Percentiles rank a stretch among this genome's conserved stretches.
These are phyloP conservation scores for Antheraea yamamai DNA, from an alignment of 2,888 invertebrate species.

Conservation along the genomic window DNA sequence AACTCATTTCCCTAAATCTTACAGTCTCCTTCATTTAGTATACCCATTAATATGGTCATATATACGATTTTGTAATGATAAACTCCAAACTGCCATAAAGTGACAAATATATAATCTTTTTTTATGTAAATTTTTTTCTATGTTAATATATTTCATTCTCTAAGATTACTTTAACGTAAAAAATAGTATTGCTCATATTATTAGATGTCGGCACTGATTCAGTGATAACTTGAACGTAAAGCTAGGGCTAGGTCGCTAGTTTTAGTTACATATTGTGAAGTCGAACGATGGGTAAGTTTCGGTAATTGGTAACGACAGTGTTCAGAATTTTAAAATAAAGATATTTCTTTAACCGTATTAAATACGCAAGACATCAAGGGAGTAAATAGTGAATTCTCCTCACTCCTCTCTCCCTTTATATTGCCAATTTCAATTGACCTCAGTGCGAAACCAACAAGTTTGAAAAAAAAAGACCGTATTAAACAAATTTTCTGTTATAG, in stretches of 20 bases:
- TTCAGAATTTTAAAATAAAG: background rate
- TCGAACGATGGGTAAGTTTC: background rate
- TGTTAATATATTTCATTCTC: background rate
- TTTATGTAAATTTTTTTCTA: background rate
- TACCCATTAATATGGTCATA: background rate
- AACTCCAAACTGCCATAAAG: background rate
- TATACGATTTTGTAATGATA: background rate
- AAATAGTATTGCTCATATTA: background rate
- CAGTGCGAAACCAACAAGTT: too few species aligned
- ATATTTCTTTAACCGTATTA: background rate
- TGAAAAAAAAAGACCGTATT: too few species aligned
- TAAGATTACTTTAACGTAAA: background rate
- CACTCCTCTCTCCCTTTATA: too few species aligned
- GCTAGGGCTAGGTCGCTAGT: constrained; percentile 12
- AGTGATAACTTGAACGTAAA: background rate
- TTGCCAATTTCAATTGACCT: too few species aligned
- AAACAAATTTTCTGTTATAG: too few species aligned
- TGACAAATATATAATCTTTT: background rate
- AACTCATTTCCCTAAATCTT: background rate
- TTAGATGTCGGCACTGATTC: constrained; percentile 5
- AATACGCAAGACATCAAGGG: too few species aligned
- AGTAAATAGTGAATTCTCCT: too few species aligned
- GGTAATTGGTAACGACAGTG: constrained; percentile 4
- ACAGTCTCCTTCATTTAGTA: background rate
- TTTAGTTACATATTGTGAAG: background rate